A percentile compares a stretch with the other conserved stretches of the same genome.
Evolutionary conservation across 2,888 invertebrate species (phyloP).

Genomic region (Seladonia tumulorum): DNA sequence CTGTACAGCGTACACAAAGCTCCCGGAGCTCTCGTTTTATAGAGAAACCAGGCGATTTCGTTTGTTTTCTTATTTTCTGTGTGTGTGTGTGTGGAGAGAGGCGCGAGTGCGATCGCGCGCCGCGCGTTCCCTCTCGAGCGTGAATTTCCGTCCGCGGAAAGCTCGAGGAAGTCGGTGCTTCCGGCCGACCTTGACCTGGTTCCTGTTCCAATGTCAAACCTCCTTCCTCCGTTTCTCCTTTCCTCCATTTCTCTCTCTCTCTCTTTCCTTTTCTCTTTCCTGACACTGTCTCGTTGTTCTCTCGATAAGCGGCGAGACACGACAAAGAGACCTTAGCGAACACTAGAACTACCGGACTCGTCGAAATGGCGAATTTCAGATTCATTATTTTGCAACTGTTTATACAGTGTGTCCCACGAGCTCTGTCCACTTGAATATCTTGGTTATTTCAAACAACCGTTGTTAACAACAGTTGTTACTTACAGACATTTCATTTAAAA

Average conservation of each 20-base stretch:
- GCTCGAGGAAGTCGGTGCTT: slow-evolving; percentile 11
- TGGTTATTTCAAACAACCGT: too few species aligned
- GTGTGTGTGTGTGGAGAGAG: neutral
- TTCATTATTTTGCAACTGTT: neutral
- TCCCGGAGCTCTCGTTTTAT: slow-evolving; percentile 20
- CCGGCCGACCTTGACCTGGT: slow-evolving; percentile 58
- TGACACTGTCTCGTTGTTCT: neutral
- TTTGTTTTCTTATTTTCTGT: slow-evolving; percentile 35
- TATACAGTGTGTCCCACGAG: too few species aligned
- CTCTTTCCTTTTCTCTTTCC: neutral
- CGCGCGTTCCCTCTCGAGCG: slow-evolving; percentile 17
- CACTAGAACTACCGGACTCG: neutral
- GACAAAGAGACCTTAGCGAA: neutral
- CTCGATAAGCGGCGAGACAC: neutral
- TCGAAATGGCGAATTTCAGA: neutral
- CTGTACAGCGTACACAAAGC: slow-evolving; percentile 5
- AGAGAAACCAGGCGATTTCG: neutral
- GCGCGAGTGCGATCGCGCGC: neutral
- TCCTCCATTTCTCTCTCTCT: neutral
- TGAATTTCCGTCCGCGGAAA: slow-evolving; percentile 34
- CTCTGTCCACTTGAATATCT: too few species aligned
- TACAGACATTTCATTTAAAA: too few species aligned
- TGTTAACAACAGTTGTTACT: too few species aligned
- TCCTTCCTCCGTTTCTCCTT: neutral
- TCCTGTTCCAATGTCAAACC: slow-evolving; percentile 52